These are phyloP conservation scores for Microplitis deprimator DNA, from an alignment of 2,888 invertebrate species.

Conservation along the genomic window DNA sequence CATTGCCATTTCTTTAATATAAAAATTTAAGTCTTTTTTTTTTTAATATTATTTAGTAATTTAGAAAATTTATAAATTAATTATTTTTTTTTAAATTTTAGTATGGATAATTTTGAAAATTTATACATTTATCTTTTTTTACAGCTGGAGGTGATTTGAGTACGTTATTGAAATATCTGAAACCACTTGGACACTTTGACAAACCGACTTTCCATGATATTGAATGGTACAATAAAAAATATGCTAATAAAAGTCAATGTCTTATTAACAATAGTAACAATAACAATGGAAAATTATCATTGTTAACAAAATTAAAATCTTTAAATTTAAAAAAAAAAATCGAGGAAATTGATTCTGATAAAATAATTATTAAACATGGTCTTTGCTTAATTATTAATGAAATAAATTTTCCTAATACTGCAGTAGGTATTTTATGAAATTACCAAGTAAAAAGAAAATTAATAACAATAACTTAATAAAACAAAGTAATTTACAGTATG, in stretches of 20 bases:
- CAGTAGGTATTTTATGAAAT: background rate
- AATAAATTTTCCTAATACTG: slow-evolving; percentile 3
- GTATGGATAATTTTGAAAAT: background rate
- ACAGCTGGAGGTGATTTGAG: slow-evolving; percentile 26
- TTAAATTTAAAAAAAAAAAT: background rate
- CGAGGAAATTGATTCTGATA: background rate
- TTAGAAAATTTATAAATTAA: too few relatives aligned
- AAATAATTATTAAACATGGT: slow-evolving; percentile 8
- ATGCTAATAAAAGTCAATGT: background rate
- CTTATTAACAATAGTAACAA: background rate
- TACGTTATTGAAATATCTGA: slow-evolving; percentile 22
- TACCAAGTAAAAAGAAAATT: background rate
- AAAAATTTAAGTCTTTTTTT: too few relatives aligned
- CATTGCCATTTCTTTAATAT: too few relatives aligned
- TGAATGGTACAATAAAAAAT: slow-evolving; percentile 7
- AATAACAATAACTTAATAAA: background rate
- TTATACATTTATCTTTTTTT: background rate
- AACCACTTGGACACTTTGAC: slow-evolving; percentile 23
- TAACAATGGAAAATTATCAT: background rate
- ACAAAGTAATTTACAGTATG: slow-evolving; percentile 11
- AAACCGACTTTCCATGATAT: slow-evolving; percentile 24
- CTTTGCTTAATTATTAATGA: slow-evolving; percentile 27
- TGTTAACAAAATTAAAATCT: background rate
- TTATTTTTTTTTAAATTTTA: too few relatives aligned
- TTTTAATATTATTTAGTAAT: too few relatives aligned